A percentile compares a stretch with the other conserved stretches of the same genome.
Evolutionary conservation across 1,140 invertebrate genomes (phyloP).

Genomic region (Leptestheria dahalacensis): DNA sequence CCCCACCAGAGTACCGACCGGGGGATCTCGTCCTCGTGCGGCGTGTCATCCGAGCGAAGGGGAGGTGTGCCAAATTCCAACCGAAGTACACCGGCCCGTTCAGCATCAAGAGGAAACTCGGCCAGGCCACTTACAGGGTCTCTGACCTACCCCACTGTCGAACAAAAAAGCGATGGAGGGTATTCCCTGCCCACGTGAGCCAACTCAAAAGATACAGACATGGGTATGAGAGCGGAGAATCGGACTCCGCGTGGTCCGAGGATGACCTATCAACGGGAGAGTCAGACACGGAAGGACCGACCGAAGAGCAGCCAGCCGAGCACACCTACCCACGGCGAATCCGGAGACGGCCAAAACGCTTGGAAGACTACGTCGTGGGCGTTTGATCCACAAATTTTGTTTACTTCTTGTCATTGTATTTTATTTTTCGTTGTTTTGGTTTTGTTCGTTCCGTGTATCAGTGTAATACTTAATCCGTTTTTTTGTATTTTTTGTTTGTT

Average conservation of each 20-base stretch:
- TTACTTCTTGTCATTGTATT: not conserved
- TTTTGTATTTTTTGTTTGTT: not conserved
- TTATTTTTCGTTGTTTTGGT: not conserved
- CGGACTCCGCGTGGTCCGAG: not conserved
- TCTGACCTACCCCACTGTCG: not conserved
- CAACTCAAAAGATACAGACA: not conserved
- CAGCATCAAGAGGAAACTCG: not conserved
- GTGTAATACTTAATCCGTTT: not conserved
- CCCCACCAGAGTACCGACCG: not conserved
- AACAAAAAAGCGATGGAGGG: not conserved
- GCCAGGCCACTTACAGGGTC: conserved; percentile 2
- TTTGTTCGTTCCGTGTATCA: not conserved
- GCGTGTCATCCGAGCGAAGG: not conserved
- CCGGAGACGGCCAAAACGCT: not conserved
- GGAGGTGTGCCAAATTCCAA: not conserved
- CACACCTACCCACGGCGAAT: not conserved
- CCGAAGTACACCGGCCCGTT: not conserved
- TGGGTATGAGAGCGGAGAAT: not conserved
- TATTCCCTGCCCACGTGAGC: not conserved
- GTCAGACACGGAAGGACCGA: not conserved
- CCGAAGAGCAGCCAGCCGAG: not conserved
- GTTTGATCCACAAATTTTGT: not conserved
- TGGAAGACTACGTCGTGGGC: not conserved
- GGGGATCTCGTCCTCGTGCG: conserved; percentile 5
- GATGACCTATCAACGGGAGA: not conserved